phyloP scores from a whole-genome alignment of 1,140 invertebrate species.

The Drusus annulatus region DNA sequence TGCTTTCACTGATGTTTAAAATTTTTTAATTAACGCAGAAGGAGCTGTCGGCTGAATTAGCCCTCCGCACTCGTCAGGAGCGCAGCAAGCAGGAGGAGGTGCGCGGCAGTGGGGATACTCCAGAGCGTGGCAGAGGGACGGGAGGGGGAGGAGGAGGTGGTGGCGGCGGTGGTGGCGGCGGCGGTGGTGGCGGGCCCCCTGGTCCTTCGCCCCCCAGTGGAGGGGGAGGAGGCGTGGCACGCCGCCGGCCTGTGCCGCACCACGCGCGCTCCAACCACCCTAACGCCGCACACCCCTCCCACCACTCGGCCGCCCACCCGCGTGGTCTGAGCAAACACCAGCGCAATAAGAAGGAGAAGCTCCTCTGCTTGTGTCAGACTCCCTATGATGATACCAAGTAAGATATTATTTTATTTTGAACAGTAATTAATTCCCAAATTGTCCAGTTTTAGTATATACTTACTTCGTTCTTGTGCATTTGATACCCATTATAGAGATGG shows the following conservation, averaged over 20 bases:
- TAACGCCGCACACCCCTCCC: slow-evolving; percentile 52
- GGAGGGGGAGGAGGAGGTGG: background rate
- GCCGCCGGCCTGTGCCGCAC: slow-evolving; percentile 51
- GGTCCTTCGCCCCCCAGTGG: slow-evolving; percentile 15
- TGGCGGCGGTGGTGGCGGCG: slow-evolving; percentile 65
- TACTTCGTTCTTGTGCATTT: too few species aligned
- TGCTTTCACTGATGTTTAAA: too few species aligned
- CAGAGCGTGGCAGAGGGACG: slow-evolving; percentile 69
- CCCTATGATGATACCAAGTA: slow-evolving; percentile 95
- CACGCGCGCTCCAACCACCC: slow-evolving; percentile 61
- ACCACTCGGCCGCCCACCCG: slow-evolving; percentile 16
- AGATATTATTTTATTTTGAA: background rate
- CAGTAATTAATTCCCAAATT: too few species aligned
- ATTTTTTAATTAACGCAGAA: too few species aligned
- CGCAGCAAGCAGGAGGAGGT: slow-evolving; percentile 82
- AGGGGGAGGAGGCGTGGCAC: slow-evolving; percentile 65
- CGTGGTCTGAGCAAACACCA: slow-evolving; percentile 47
- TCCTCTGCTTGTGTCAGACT: slow-evolving; percentile 94
- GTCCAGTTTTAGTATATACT: too few species aligned
- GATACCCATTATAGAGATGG: too few species aligned
- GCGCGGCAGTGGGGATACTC: slow-evolving; percentile 64
- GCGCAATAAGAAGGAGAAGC: slow-evolving; percentile 81
- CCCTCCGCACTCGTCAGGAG: slow-evolving; percentile 78
- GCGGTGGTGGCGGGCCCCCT: background rate
- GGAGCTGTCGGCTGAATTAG: slow-evolving; percentile 80